These are phyloP conservation scores for Delia radicum DNA, from an alignment of 1,140 invertebrate genomes.

Conservation along the genomic window DNA sequence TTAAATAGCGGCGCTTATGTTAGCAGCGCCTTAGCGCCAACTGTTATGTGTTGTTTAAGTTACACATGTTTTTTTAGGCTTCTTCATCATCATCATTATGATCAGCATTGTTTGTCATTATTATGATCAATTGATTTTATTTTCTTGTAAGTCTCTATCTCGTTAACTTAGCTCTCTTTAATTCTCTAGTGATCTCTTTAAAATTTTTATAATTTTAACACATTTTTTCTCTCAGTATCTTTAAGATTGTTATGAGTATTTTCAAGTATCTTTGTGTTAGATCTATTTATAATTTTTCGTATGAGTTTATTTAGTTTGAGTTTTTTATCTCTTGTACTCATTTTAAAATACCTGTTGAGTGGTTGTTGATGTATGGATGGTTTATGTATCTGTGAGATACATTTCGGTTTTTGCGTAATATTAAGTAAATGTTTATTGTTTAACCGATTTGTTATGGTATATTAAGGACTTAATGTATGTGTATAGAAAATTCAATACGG, in stretches of 20 bases:
- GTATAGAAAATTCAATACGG: too few relatives aligned
- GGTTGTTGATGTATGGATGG: background rate
- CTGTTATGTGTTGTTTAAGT: background rate
- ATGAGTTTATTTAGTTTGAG: too few relatives aligned
- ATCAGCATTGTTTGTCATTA: background rate
- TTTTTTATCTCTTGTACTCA: background rate
- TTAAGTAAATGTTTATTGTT: background rate
- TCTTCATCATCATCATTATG: background rate
- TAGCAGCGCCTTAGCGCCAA: conserved; percentile 10
- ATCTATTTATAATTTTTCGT: too few relatives aligned
- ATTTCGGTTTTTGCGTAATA: background rate
- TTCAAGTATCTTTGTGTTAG: too few relatives aligned
- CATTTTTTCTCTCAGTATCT: too few relatives aligned
- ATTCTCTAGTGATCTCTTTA: background rate
- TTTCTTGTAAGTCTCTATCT: too few relatives aligned
- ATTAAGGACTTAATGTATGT: background rate
- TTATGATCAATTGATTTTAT: too few relatives aligned
- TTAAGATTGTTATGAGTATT: too few relatives aligned
- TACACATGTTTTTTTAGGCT: background rate
- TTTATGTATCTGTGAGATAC: background rate
- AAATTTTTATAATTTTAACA: too few relatives aligned
- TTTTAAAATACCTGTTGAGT: background rate
- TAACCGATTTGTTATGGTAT: background rate
- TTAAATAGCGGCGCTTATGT: background rate
- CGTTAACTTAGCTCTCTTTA: background rate